Percentiles rank a stretch among this genome's conserved stretches.
phyloP scores from a whole-genome alignment of 2,797 vertebrate genomes.

The Periparus ater region DNA sequence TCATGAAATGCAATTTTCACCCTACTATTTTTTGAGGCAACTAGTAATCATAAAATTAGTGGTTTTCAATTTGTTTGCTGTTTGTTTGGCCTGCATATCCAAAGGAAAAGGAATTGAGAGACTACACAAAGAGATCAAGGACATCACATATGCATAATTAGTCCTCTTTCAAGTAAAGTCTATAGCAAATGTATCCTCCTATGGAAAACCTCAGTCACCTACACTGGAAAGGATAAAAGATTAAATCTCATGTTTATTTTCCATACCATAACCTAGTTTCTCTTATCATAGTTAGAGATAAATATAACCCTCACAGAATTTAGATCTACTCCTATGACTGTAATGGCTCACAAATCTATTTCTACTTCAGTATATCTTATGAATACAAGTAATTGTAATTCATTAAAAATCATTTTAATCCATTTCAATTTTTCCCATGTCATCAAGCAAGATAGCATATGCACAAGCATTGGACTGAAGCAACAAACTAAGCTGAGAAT shows the following conservation, averaged over 20 bases:
- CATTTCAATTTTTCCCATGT: conserved; percentile 44
- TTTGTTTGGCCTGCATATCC: neutral
- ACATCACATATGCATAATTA: neutral
- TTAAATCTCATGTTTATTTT: neutral
- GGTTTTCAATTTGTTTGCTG: neutral
- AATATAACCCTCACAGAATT: neutral
- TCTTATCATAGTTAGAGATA: neutral
- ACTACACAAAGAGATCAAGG: neutral
- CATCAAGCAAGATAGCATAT: conserved; percentile 55
- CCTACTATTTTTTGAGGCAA: neutral
- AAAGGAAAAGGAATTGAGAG: neutral
- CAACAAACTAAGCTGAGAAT: conserved; percentile 52
- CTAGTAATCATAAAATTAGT: neutral
- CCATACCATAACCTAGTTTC: neutral
- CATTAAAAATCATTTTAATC: conserved; percentile 66
- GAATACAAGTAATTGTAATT: conserved; percentile 53
- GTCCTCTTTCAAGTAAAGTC: neutral
- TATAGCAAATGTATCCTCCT: neutral
- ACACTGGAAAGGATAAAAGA: neutral
- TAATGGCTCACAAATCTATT: conserved; percentile 15
- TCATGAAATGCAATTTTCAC: neutral
- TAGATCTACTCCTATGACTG: neutral
- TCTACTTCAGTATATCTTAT: conserved; percentile 10
- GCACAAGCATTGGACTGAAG: conserved; percentile 46
- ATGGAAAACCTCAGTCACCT: neutral